phyloP scores from a whole-genome alignment of 64 coral and sea anemone genomes.

The Acropora tenuis region DNA sequence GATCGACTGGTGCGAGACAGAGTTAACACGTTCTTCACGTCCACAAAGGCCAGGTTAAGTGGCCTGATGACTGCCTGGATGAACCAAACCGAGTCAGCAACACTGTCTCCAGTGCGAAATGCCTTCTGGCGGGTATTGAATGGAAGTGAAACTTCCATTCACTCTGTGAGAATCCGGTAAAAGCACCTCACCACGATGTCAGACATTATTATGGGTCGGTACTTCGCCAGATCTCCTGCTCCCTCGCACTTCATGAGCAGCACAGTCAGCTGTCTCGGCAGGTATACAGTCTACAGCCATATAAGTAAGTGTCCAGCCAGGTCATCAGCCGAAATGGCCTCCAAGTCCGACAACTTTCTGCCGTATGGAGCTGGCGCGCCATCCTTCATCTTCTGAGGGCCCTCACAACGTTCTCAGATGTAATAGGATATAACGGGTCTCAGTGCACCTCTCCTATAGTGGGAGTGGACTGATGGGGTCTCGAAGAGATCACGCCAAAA shows the following conservation, averaged over 20 bases:
- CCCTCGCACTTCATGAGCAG: neutral
- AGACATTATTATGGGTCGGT: neutral
- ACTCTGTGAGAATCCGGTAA: too few relatives aligned
- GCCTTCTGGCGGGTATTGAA: too few relatives aligned
- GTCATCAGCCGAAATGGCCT: too few relatives aligned
- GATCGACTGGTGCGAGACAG: constrained; percentile 24
- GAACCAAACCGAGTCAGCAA: neutral
- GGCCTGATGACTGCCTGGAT: neutral
- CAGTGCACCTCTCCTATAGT: neutral
- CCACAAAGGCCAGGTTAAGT: too few relatives aligned
- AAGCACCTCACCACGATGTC: neutral
- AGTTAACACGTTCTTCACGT: constrained; percentile 1
- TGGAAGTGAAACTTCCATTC: too few relatives aligned
- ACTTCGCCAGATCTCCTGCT: neutral
- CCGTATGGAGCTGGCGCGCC: too few relatives aligned
- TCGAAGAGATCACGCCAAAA: neutral
- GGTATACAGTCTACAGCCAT: neutral
- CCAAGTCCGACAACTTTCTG: too few relatives aligned
- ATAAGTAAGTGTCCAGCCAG: too few relatives aligned
- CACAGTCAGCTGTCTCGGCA: neutral
- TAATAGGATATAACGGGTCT: neutral
- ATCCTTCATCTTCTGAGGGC: neutral
- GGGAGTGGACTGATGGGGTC: neutral
- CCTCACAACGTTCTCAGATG: neutral
- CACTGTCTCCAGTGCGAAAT: too few relatives aligned